A percentile compares a stretch with the other conserved stretches of the same genome.
phyloP scores from a whole-genome alignment of 2,797 vertebrate genomes.

The Mycteria americana region DNA sequence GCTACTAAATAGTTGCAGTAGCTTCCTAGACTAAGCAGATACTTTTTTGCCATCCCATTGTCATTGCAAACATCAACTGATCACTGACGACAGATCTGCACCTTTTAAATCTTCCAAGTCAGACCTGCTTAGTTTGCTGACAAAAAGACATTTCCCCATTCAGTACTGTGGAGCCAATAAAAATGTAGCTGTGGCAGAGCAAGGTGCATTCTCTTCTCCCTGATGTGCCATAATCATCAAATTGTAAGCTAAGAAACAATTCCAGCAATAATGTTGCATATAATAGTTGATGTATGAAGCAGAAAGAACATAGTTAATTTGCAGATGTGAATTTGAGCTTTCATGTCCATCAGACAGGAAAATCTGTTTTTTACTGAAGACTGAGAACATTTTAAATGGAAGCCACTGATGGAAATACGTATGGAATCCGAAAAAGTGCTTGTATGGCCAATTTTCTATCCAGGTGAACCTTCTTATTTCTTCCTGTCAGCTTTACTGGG shows the following conservation, averaged over 20 bases:
- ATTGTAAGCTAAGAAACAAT: conserved; percentile 41
- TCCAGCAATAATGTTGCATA: conserved; percentile 46
- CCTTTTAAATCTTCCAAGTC: not conserved
- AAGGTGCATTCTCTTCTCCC: conserved; percentile 43
- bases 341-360: conserved; percentile 64
- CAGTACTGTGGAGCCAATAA: conserved; percentile 31
- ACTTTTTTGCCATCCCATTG: not conserved
- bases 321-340: conserved; percentile 53
- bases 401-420: not conserved
- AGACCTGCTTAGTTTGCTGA: conserved; percentile 8
- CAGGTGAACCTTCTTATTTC: conserved; percentile 9
- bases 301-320: conserved; percentile 65
- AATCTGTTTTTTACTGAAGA: conserved; percentile 54
- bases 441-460: conserved; percentile 20
- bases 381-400: conserved; percentile 10
- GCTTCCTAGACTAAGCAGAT: not conserved
- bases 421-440: conserved; percentile 4
- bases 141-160: conserved; percentile 16
- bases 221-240: conserved; percentile 42
- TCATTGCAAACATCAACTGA: not conserved
- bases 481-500: not conserved
- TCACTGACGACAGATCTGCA: not conserved
- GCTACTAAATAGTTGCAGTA: not conserved
- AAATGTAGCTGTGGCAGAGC: conserved; percentile 3
- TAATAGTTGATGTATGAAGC: conserved; percentile 56